phyloP scores from a whole-genome alignment of 2,113 vertebrate genomes.

The Prionailurus viverrinus region DNA sequence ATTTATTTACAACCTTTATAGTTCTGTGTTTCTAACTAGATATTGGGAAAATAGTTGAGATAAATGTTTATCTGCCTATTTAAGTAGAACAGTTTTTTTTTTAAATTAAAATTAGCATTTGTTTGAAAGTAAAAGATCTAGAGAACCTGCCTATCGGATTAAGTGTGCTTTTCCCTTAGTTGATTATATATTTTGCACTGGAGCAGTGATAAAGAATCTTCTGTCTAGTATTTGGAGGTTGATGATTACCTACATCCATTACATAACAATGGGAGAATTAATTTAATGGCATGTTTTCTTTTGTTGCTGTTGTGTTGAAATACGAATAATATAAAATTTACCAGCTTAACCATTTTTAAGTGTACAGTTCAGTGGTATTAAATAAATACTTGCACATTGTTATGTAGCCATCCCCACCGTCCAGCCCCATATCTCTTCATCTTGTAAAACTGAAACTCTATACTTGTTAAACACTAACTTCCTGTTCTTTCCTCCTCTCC shows the following conservation, averaged over 20 bases:
- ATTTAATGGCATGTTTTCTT: not conserved
- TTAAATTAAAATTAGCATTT: slow-evolving; percentile 18
- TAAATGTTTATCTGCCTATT: not conserved
- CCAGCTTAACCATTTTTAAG: not conserved
- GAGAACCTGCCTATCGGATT: not conserved
- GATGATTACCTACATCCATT: not conserved
- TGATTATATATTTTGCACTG: not conserved
- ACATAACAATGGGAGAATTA: not conserved
- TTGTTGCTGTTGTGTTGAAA: not conserved
- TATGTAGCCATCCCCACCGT: not conserved
- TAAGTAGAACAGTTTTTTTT: not conserved
- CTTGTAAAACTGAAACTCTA: not conserved
- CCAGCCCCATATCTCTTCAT: not conserved
- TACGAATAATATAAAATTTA: not conserved
- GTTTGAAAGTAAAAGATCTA: not conserved
- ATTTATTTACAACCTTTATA: not conserved
- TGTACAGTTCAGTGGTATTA: not conserved
- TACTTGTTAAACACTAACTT: not conserved
- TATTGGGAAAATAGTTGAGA: not conserved
- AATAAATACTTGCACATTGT: not conserved
- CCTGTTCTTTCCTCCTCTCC: not conserved
- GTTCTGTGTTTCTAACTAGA: not conserved
- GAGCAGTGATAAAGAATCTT: not conserved
- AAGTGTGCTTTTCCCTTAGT: not conserved
- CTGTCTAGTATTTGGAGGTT: not conserved